These are phyloP conservation scores for Heteromurus nitidus DNA, from an alignment of 2,888 invertebrate species.

Conservation along the genomic window DNA sequence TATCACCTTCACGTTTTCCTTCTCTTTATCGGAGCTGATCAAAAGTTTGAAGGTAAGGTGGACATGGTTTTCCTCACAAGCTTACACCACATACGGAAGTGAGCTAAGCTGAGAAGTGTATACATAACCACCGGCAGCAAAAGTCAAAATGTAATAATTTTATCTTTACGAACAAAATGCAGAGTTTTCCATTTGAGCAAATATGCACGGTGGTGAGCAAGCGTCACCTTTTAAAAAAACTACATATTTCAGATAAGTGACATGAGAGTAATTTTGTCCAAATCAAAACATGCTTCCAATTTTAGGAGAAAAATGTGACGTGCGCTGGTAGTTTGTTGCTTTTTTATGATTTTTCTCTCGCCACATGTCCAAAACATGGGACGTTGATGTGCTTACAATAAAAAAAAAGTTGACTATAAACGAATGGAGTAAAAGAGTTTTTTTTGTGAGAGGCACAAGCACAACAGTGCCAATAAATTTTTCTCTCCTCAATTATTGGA, in stretches of 20 bases:
- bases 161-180: slow-evolving; percentile 30
- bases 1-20: neutral
- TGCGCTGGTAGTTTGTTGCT: slow-evolving; percentile 24
- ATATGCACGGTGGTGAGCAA: slow-evolving; percentile 23
- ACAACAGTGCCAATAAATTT: too few relatives aligned
- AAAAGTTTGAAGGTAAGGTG: too few relatives aligned
- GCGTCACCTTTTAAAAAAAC: slow-evolving; percentile 25
- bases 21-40: neutral
- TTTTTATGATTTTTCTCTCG: slow-evolving; percentile 25
- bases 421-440: neutral
- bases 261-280: slow-evolving; percentile 32
- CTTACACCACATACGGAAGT: too few relatives aligned
- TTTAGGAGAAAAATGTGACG: slow-evolving; percentile 13
- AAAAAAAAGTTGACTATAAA: slow-evolving; percentile 16
- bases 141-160: slow-evolving; percentile 9
- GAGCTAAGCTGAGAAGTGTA: too few relatives aligned
- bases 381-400: too few relatives aligned
- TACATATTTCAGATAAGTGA: slow-evolving; percentile 33
- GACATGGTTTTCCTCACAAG: too few relatives aligned
- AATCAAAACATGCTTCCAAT: slow-evolving; percentile 15
- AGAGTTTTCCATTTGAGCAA: slow-evolving; percentile 37
- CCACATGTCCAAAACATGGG: too few relatives aligned
- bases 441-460: neutral
- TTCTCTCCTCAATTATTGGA: neutral
- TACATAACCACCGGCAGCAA: too few relatives aligned